Percentiles rank a stretch among this genome's conserved stretches.
phyloP scores from a whole-genome alignment of 2,113 vertebrate species.

The Megalops atlanticus region DNA sequence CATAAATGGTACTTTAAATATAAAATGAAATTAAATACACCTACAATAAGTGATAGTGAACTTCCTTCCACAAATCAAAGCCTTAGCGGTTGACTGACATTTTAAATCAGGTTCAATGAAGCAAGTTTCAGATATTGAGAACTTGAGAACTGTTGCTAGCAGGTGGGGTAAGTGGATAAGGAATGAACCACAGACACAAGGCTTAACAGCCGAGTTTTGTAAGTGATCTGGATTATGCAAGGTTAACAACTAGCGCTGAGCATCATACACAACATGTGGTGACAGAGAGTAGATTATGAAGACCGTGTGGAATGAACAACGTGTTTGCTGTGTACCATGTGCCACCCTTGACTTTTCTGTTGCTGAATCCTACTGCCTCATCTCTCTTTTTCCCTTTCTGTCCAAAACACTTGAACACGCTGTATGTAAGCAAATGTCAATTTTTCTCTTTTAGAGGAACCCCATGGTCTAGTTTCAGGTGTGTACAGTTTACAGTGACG shows the following conservation, averaged over 20 bases:
- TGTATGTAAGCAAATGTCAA: no score
- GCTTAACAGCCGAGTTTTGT: background rate
- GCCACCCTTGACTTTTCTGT: background rate
- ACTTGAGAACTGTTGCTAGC: background rate
- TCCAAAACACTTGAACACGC: background rate
- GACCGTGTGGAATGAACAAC: background rate
- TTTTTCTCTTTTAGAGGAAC: no score
- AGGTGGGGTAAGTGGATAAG: conserved; percentile 1
- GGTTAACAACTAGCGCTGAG: background rate
- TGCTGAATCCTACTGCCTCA: background rate
- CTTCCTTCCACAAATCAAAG: background rate
- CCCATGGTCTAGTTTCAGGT: no score
- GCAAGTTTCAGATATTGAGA: background rate
- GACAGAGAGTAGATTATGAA: background rate
- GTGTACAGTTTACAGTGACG: no score
- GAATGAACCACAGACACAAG: background rate
- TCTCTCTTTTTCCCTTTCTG: background rate
- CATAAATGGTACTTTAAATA: no score
- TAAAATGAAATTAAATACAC: no score
- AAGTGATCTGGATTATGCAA: background rate
- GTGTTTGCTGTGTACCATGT: background rate
- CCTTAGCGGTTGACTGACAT: no score
- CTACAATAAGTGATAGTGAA: background rate
- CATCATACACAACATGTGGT: background rate
- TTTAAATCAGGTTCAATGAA: no score